Base-by-base conservation (phyloP, 64 coral and sea anemone genomes). In the Montipora sp. region DNA sequence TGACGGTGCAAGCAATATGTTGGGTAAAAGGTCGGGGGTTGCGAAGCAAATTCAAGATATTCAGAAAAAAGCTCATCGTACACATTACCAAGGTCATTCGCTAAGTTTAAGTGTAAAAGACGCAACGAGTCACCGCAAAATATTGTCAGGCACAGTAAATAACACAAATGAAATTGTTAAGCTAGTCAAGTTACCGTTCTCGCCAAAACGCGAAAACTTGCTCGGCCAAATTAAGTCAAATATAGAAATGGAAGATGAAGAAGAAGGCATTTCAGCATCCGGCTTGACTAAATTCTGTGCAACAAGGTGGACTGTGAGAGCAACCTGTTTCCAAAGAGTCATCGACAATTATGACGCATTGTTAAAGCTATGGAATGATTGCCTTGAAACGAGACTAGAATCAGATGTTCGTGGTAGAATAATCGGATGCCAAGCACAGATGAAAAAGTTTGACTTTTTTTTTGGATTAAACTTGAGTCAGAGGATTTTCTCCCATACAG, bases 1-100 rank as follows among this genome's bases (percentile, higher is more conserved):
- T n/a, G 89, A 91, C 69, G 78, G 89, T 66, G 78, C 75, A 3
- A 83, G 89, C 10, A 91, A 91, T 20, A 79, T 79, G 87, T 59
- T 68, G 2, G 74, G 74, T 7, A 24, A 79, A 78, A 68, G 3
- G 76, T 61, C 44, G 10, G 89, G 89, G 73, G 89, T 83, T 0
- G 78, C 89, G 2, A 55, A 79, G 89, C 3, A 90, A 90, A 90
- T 81, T 51, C 21, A 66, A 21, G 58, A 79, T 48, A 67, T 61
- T 48, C 18, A 81, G 9, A 60, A 63, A 73, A 80, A 81, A 24
- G 78, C 81, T 23, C 80, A 92, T 45, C 87, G 60, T 8, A 89
- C 57, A 10, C 87, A 78, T 21, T 77, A 53, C n/a, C 87, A 89
- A 48, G 87, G n/a, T 51, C 78, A 70, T 75, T 71, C 48, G 14